Conservation (phyloP, 2,797 vertebrate genomes). For the Otus scops region DNA sequence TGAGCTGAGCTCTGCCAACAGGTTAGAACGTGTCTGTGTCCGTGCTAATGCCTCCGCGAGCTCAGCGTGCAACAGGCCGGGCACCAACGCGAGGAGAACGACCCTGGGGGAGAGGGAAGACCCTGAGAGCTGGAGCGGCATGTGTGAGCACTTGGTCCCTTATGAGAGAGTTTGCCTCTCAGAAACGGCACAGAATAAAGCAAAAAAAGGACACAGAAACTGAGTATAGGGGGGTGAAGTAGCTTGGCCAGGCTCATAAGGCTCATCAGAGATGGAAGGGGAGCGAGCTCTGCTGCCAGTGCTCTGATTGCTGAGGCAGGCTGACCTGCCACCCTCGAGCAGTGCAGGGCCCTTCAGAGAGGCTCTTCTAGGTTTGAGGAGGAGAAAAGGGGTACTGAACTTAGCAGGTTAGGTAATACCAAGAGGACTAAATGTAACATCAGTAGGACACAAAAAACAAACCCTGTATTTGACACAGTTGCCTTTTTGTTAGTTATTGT, state of each 20-base stretch:
- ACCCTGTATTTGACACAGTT: not conserved
- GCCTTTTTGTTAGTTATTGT: fast-evolving
- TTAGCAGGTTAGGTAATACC: not conserved
- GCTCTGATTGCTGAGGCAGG: not conserved
- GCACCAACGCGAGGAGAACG: fast-evolving
- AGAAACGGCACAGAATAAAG: not conserved
- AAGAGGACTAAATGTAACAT: not conserved
- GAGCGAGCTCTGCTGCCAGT: not conserved
- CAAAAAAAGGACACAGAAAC: not conserved
- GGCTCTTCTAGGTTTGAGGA: not conserved
- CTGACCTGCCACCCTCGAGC: not conserved
- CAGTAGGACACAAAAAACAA: not conserved
- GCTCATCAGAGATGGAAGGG: not conserved
- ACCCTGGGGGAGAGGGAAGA: not conserved
- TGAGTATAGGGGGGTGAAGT: not conserved
- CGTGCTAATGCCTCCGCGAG: fast-evolving
- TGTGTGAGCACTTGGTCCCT: not conserved
- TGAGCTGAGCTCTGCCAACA: not conserved
- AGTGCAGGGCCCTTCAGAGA: fast-evolving
- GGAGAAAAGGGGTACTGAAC: not conserved
- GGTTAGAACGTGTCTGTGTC: not conserved
- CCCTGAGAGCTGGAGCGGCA: not conserved
- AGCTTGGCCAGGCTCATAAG: not conserved
- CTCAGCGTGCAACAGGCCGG: not conserved
- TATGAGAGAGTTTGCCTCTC: not conserved